Evolutionary conservation across 2,113 vertebrate genomes (phyloP).

Genomic region (Orthonyx spaldingii): DNA sequence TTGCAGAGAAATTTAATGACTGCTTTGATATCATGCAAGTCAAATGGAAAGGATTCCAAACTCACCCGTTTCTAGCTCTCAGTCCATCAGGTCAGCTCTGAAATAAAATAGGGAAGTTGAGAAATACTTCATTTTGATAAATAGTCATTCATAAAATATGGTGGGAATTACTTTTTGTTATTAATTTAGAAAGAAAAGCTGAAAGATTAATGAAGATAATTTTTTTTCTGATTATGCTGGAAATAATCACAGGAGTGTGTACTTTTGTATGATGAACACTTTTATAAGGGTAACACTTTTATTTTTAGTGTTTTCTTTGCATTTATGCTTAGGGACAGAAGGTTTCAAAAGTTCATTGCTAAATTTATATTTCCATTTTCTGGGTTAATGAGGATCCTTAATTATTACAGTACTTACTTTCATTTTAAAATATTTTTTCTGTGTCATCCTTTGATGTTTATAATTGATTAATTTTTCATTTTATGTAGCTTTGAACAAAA

Average conservation of each 20-base stretch:
- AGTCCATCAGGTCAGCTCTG: background rate
- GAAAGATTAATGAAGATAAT: background rate
- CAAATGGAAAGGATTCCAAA: background rate
- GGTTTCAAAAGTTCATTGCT: background rate
- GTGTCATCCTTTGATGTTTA: conserved; percentile 48
- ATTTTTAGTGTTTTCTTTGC: background rate
- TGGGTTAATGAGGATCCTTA: background rate
- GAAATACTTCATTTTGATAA: conserved; percentile 14
- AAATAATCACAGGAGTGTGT: background rate
- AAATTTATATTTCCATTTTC: conserved; percentile 6
- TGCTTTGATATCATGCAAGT: background rate
- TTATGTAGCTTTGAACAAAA: conserved; percentile 51
- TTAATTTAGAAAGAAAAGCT: background rate
- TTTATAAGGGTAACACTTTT: background rate
- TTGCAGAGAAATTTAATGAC: background rate
- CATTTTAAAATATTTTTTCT: conserved; percentile 23
- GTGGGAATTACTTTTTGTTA: background rate
- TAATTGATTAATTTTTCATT: conserved; percentile 62
- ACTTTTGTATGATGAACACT: background rate
- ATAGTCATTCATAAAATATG: background rate
- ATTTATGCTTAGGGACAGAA: background rate
- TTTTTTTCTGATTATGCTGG: background rate
- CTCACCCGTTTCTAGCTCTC: background rate
- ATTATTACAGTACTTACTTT: conserved; percentile 13
- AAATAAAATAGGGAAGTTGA: background rate